Evolutionary conservation across 1,140 invertebrate species (phyloP).

Genomic region (Drosophila littoralis): DNA sequence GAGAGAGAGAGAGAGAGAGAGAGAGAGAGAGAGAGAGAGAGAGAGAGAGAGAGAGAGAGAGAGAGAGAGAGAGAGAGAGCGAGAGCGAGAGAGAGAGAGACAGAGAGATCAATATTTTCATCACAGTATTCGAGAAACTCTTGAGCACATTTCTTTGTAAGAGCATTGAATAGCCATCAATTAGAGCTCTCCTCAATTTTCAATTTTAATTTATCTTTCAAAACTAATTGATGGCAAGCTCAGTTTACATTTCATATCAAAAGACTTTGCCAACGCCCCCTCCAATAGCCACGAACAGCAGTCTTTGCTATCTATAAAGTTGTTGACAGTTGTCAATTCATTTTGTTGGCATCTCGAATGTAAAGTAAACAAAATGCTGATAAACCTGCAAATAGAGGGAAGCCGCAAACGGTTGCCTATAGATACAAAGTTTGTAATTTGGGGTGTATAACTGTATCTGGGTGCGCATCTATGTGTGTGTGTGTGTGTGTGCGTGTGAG

Average conservation of each 20-base stretch:
- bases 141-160: not conserved
- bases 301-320: conserved; percentile 7
- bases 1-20: too few relatives aligned
- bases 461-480: conserved; percentile 8
- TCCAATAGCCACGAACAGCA: not conserved
- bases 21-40: too few relatives aligned
- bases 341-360: conserved; percentile 42
- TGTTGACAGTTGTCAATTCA: conserved; percentile 53
- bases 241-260: conserved; percentile 30
- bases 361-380: conserved; percentile 62
- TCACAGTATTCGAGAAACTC: not conserved
- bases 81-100: too few relatives aligned
- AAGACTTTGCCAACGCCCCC: not conserved
- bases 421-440: conserved; percentile 26
- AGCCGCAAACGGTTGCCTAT: conserved; percentile 44
- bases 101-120: too few relatives aligned
- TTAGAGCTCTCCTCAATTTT: conserved; percentile 13
- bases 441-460: conserved; percentile 2
- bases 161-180: conserved; percentile 1
- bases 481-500: conserved; percentile 38
- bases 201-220: conserved; percentile 12
- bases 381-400: conserved; percentile 64
- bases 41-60: too few relatives aligned
- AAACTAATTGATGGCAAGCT: conserved; percentile 49
- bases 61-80: not conserved